Base-by-base conservation (phyloP, 1,140 invertebrate genomes). In the Linepithema humile region DNA sequence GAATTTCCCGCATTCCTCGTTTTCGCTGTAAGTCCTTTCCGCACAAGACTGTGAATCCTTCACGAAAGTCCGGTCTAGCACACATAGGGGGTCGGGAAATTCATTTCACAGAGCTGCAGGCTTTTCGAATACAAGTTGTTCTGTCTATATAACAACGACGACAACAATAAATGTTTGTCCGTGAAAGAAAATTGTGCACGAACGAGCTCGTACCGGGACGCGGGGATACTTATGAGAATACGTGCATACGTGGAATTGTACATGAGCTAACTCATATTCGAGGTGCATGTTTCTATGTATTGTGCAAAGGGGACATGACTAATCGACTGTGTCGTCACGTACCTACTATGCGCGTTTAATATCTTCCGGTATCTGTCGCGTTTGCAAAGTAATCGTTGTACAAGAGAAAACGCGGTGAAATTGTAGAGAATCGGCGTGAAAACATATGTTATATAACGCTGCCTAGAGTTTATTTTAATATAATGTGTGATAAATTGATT, bases 151-250 rank as follows among this genome's bases (percentile, higher is more conserved):
- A 20, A 23, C 32, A 59, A 59, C 69, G 20, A 73, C 32, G 7
- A 3, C 15, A 32, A 59, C 6, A 32, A 73, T 73, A 73, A 73
- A 73, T 59, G 50, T 59, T 73, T 10, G 20, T 26, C 4, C 7
- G 69, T 23, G 20, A 73, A 73, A 53, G 32, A 73, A 73, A 73
- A 59, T 73, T 59, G 32, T 59, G 35, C 15, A 9, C 15, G 20
- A 29, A 9, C 15, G 20, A 29, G 32, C 20, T 57, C 32, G 32
- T 29, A 73, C 15, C 35, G 50, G 26, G 7, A 59, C 32, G 32
- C 15, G 35, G 20, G 7, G 9, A 12, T 57, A 12, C 7, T 55
- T 6, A 38, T 15, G 4, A 32, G 48, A 59, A 57, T 48, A 57
- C 9, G 48, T n/a, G 23, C 15, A 35, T 50, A 20, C 20, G 57